phyloP scores from a whole-genome alignment of 2,888 invertebrate genomes.

The Palloptera scutellata region DNA sequence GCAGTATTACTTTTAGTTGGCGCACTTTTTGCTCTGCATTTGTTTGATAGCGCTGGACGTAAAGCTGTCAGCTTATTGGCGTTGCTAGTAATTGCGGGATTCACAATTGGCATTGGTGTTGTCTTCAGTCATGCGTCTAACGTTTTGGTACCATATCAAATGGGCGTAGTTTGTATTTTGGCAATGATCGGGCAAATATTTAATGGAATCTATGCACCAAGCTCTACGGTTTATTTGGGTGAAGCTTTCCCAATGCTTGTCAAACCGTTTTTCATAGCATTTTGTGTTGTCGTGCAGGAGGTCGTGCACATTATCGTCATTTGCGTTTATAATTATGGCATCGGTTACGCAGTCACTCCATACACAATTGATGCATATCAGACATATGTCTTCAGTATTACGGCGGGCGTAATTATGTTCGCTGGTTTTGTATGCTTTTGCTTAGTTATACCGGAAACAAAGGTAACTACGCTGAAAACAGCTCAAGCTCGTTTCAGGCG shows the following conservation, averaged over 20 bases:
- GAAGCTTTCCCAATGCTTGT: slow-evolving; percentile 53
- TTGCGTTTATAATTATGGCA: slow-evolving; percentile 26
- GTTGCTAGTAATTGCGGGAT: slow-evolving; percentile 44
- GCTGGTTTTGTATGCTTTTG: slow-evolving; percentile 37
- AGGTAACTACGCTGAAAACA: slow-evolving; percentile 26
- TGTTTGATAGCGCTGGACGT: slow-evolving; percentile 47
- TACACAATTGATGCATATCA: neutral
- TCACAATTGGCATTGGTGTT: slow-evolving; percentile 47
- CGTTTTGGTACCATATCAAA: slow-evolving; percentile 25
- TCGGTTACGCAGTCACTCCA: neutral
- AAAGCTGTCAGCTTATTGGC: slow-evolving; percentile 43
- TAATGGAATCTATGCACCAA: slow-evolving; percentile 47
- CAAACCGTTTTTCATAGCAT: slow-evolving; percentile 47
- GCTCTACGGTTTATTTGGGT: slow-evolving; percentile 49
- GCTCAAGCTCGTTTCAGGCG: slow-evolving; percentile 32
- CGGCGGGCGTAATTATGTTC: slow-evolving; percentile 45
- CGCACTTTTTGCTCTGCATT: slow-evolving; percentile 32
- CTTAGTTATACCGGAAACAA: slow-evolving; percentile 34
- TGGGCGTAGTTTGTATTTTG: slow-evolving; percentile 40
- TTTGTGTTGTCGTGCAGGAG: slow-evolving; percentile 50
- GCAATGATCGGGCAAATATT: slow-evolving; percentile 50
- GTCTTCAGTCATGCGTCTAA: slow-evolving; percentile 33
- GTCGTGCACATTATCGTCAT: slow-evolving; percentile 32
- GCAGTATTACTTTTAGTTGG: slow-evolving; percentile 47
- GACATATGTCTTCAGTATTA: slow-evolving; percentile 18